Base-by-base conservation (phyloP, 1,140 invertebrate species). In the Pissodes strobi region DNA sequence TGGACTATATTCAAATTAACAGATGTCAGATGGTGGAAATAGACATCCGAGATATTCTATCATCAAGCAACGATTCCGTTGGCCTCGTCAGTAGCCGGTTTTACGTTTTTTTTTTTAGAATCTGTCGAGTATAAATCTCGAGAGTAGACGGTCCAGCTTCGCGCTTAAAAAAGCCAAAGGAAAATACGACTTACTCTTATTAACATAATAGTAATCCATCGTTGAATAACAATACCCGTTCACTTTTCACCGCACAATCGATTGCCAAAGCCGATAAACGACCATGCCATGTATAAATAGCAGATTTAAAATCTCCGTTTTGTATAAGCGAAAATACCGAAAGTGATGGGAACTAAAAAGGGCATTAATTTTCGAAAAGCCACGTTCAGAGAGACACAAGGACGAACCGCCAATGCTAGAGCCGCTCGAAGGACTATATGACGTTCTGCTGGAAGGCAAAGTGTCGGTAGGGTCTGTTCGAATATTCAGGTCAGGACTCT, bases 111-210 rank as follows among this genome's bases (percentile, higher is more conserved):
- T 57, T 57, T 61, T 60, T 51, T 39, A 8, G 19, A 61, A 61
- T 51, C 6, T 41, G 10, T 21, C 27, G 22, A 39, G 46, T 61
- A 61, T 61, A 61, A 61, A 61, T 51, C 58, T 51, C 25, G 45
- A 39, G 19, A 48, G 45, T 30, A 59, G 57, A 49, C 45, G 22
- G 48, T 49, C 30, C 15, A 43, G 34, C 17, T 41, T 38, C 38
- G 22, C 52, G 5, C 18, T n/a, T 18, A 64, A 64, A 55, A 64
- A 64, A 46, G 17, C 10, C 17, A 46, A 39, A 13, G 34, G 37
- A 65, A 58, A 65, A 65, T 51, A 65, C 53, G 38, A 66, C 64
- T 66, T 66, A 66, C 57, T 55, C 64, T 66, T 66, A 61, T 66
- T 66, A 60, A 66, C 63, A 55, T 55, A 58, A 66, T 46, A 57